Base-by-base conservation (phyloP, 2,888 invertebrate species). In the Notodonta dromedarius region DNA sequence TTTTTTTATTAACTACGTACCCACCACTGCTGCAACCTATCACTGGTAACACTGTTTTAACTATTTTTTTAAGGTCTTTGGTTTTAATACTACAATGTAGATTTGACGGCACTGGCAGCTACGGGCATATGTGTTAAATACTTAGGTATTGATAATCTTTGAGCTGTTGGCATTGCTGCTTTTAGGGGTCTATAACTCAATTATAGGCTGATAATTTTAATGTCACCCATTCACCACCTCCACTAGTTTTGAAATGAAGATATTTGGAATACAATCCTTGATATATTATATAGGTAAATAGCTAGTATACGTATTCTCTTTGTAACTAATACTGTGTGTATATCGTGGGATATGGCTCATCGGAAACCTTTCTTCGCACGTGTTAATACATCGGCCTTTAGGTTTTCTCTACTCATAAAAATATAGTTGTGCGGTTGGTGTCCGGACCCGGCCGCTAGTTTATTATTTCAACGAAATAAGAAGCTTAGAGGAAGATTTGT, bases 381-480 rank as follows among this genome's bases (percentile, higher is more conserved):
- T 46, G 5, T 6, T n/a, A 46, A n/a, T n/a, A 11, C 13, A 46
- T n/a, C 13, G 5, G 4, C 5, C n/a, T 11, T n/a, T 46, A n/a
- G 5, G 5, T 13, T 46, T n/a, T 13, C 7, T 46, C n/a, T 46
- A n/a, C 46, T 46, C 46, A 46, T 46, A 46, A 46, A 46, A 46
- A 42, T 42, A 42, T 42, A 46, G 46, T 46, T 46, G 13, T n/a
- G 4, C 13, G 13, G 5, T 5, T 7, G 46, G 46, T 46, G 46
- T 13, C n/a, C n/a, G 16, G 50, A 16, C 16, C 12, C 50, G 14
- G 4, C 16, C 50, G 7, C 50, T 11, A 12, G 14, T 50, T 50
- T 16, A 50, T 50, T 50, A 50, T 50, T 50, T 50, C 9, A 50
- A 50, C 50, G 16, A 50, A 50, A 50, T 50, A 50, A 50, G 50